phyloP scores from a whole-genome alignment of 1,140 invertebrate species.

The Colletes latitarsis region DNA sequence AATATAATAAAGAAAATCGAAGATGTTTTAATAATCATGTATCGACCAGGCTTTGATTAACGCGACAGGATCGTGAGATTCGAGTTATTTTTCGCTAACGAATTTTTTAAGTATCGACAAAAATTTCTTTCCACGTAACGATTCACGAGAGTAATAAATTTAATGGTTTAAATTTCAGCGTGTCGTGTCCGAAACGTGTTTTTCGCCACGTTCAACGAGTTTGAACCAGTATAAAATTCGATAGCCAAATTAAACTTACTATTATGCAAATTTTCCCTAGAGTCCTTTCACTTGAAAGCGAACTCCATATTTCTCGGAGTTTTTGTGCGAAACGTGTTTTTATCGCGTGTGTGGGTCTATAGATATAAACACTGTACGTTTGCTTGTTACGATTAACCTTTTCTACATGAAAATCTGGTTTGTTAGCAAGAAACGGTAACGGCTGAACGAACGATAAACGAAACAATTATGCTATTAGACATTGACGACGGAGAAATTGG shows the following conservation, averaged over 20 bases:
- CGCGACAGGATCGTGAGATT: no score
- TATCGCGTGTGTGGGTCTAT: no score
- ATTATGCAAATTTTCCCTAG: not conserved
- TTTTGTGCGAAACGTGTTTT: not conserved
- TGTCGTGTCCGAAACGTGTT: conserved; percentile 9
- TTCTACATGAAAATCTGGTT: conserved; percentile 5
- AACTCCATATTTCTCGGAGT: not conserved
- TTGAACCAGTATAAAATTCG: conserved; percentile 10
- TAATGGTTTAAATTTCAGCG: not conserved
- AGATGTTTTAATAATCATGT: no score
- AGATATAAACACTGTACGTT: not conserved
- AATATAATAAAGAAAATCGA: no score
- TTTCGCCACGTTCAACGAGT: conserved; percentile 8
- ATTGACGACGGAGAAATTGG: conserved; percentile 1
- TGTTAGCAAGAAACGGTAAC: not conserved
- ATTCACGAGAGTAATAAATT: not conserved
- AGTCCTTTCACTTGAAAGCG: conserved; percentile 20
- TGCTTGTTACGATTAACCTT: not conserved
- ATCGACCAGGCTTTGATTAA: no score
- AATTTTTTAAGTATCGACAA: no score
- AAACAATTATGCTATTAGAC: not conserved
- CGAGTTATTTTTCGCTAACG: no score
- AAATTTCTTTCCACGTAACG: no score
- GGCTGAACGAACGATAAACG: not conserved
- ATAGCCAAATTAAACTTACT: conserved; percentile 5